Evolutionary conservation across 2,888 invertebrate genomes (phyloP).

Genomic region (Therioaphis trifolii): DNA sequence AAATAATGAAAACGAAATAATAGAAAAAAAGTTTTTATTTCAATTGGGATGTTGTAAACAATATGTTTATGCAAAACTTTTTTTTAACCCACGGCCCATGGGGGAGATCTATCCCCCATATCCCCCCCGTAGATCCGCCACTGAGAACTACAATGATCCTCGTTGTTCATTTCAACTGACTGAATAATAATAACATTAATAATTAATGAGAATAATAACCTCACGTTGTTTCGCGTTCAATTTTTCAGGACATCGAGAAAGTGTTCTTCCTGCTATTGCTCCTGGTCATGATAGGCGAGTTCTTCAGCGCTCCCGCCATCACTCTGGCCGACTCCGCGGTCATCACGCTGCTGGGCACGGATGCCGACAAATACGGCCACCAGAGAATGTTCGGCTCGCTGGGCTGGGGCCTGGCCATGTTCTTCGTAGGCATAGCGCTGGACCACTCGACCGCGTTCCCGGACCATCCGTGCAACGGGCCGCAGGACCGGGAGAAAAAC

Average conservation of each 20-base stretch:
- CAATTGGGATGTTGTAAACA: too few relatives aligned
- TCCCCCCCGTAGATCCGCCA: too few relatives aligned
- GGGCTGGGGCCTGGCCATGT: constrained; percentile 99
- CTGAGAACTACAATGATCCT: too few relatives aligned
- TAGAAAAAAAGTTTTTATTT: too few relatives aligned
- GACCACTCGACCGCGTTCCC: constrained; percentile 97
- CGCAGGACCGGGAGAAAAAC: constrained; percentile 92
- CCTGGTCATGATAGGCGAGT: constrained; percentile 95
- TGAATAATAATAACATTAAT: too few relatives aligned
- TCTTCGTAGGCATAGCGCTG: constrained; percentile 94
- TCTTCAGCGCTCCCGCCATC: constrained; percentile 95
- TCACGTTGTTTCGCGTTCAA: too few relatives aligned
- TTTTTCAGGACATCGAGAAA: constrained; percentile 85
- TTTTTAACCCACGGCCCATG: too few relatives aligned
- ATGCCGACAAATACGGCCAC: constrained; percentile 89
- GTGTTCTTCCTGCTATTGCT: constrained; percentile 94
- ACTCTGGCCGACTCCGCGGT: constrained; percentile 94
- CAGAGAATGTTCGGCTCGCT: constrained; percentile 98
- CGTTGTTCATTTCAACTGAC: too few relatives aligned
- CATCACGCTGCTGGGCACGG: constrained; percentile 88
- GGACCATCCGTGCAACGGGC: constrained; percentile 86
- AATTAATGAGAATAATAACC: too few relatives aligned
- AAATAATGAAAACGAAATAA: too few relatives aligned
- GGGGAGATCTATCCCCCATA: too few relatives aligned
- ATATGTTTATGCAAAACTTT: too few relatives aligned